Evolutionary conservation across 2,888 invertebrate species (phyloP).

Genomic region (Euplexia lucipara): DNA sequence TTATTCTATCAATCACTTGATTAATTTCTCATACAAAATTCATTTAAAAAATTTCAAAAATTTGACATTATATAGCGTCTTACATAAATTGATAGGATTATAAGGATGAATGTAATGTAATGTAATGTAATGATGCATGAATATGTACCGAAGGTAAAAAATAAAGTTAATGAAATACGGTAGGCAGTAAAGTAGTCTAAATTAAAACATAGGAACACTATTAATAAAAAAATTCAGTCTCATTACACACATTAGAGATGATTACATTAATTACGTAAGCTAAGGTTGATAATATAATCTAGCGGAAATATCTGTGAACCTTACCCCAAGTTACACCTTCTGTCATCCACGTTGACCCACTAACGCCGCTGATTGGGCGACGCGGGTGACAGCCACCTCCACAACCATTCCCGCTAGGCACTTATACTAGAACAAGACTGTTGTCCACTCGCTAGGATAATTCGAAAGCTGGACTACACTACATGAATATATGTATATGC

Average conservation of each 20-base stretch:
- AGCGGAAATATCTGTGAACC: slow-evolving; percentile 50
- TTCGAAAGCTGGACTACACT: slow-evolving; percentile 62
- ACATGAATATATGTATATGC: slow-evolving; percentile 56
- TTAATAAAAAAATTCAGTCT: slow-evolving; percentile 87
- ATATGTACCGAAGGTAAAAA: slow-evolving; percentile 85
- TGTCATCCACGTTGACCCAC: slow-evolving; percentile 8
- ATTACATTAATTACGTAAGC: slow-evolving; percentile 73
- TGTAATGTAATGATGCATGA: slow-evolving; percentile 59
- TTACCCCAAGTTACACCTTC: neutral
- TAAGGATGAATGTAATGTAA: slow-evolving; percentile 82
- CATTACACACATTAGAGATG: slow-evolving; percentile 83
- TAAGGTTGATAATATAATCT: slow-evolving; percentile 51
- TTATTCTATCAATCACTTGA: slow-evolving; percentile 89
- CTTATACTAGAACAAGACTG: slow-evolving; percentile 81
- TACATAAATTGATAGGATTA: slow-evolving; percentile 89
- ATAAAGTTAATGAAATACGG: slow-evolving; percentile 87
- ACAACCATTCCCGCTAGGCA: slow-evolving; percentile 38
- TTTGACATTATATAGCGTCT: slow-evolving; percentile 90
- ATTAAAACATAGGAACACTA: slow-evolving; percentile 90
- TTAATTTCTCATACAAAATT: slow-evolving; percentile 90
- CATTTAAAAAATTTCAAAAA: slow-evolving; percentile 90
- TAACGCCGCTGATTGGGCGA: slow-evolving; percentile 19
- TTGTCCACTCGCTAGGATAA: slow-evolving; percentile 80
- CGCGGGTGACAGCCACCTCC: slow-evolving; percentile 18
- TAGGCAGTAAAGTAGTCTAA: slow-evolving; percentile 90